Evolutionary conservation across 1,140 invertebrate species (phyloP), one percentile per base, ranked within the genome.

Genomic region (Cardiocondyla obscurior): DNA sequence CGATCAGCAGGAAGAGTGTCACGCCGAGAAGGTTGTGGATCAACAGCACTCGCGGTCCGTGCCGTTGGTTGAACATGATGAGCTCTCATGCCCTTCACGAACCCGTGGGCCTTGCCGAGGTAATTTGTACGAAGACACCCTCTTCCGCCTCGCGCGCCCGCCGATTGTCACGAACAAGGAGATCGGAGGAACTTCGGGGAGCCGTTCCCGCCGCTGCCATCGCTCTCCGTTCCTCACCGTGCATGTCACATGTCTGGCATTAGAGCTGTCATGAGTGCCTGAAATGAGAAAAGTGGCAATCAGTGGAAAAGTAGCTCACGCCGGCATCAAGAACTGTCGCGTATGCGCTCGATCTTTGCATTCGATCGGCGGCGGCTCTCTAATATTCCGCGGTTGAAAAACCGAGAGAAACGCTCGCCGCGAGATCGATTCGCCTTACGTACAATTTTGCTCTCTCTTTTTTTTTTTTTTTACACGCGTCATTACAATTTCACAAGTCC

Each of bases 61-160:
- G 92, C 90, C 92, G 86, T 77, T 87, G 60, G 90, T 90, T 89
- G 89, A 88, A 93, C 93, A 94, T 94, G 92, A 90, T 94, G 92
- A 93, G 90, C 90, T 91, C 69, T 89, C 93, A 94, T 94, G 89
- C 92, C 93, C 91, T 90, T 82, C 88, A 90, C 81, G 89, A 90
- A 91, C 90, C 89, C 90, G 89, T 91, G 88, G 91, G 82, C 90
- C 86, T 90, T 85, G 89, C 83, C 87, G 87, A 91, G 87, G 85
- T 89, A 81, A 90, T 81, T 84, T 74, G 82, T 69, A 81, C 64
- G 73, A 90, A 33, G 84, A 87, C 65, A 81, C 83, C 79, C 55
- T 58, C 86, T 85, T 82, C 58, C 51, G 73, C 84, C 83, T 90
- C 85, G 88, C 83, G 83, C 51, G 81, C 89, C 81, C 65, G 86